Percentiles rank a stretch among this genome's conserved stretches.
Conservation (phyloP, 2,888 invertebrate species). For the Leptopilina drosophilae region DNA sequence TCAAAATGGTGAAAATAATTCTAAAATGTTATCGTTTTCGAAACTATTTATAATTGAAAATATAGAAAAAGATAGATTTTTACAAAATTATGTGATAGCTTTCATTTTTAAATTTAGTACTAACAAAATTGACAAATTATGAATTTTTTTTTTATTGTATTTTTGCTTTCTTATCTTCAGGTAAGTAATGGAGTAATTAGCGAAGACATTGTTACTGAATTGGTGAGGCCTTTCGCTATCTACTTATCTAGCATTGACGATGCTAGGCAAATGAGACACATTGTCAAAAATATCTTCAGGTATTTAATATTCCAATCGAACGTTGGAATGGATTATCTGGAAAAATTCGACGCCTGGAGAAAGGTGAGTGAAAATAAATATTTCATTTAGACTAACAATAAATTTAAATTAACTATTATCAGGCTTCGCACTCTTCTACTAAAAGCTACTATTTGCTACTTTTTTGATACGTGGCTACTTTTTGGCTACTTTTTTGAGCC, state of each 20-base stretch:
- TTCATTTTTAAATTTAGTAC: too few species aligned
- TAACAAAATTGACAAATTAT: not conserved
- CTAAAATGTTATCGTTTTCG: too few species aligned
- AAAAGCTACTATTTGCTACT: too few species aligned
- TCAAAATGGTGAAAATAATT: too few species aligned
- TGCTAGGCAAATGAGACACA: constrained; percentile 78
- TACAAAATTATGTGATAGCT: too few species aligned
- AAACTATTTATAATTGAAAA: too few species aligned
- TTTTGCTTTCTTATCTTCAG: constrained; percentile 72
- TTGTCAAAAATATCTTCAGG: constrained; percentile 82
- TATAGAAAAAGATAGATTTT: too few species aligned
- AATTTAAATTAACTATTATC: too few species aligned
- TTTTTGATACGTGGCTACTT: too few species aligned
- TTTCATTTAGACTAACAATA: not conserved
- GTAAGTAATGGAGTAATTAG: constrained; percentile 81
- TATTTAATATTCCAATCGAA: constrained; percentile 86
- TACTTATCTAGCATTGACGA: constrained; percentile 81
- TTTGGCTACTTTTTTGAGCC: too few species aligned
- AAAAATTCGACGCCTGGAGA: constrained; percentile 85
- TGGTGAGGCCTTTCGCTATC: constrained; percentile 84
- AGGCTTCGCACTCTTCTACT: too few species aligned
- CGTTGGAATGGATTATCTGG: constrained; percentile 82
- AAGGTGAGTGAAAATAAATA: constrained; percentile 75
- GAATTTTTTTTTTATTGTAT: constrained; percentile 8
- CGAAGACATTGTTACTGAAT: constrained; percentile 78